Evolutionary conservation across 2,113 vertebrate species (phyloP), one percentile per base, ranked within the genome.

Genomic region (Cichladusa arquata): DNA sequence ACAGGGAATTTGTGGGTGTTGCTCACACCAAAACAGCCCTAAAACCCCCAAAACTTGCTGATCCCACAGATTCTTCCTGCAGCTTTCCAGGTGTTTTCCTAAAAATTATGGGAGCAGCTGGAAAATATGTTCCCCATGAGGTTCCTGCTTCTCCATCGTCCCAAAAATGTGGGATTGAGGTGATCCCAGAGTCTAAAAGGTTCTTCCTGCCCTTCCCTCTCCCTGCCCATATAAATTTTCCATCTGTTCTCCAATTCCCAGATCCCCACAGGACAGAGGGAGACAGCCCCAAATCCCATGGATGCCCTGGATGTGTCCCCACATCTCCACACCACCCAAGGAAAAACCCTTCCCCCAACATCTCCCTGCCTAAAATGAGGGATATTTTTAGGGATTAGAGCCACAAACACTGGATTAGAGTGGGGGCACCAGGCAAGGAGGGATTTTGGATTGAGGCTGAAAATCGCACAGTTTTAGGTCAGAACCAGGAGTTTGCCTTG

Each of bases 131-230:
- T 29, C 25, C 17, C 18, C 6, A 0, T 1, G 48, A 58, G 40
- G 34, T 34, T 70, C 42, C 78, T 2, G 1, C 19, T 45, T 26
- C 60, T 53, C 31, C 17, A 1, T n/a, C 56, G 11, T 4, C 8
- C 34, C 2, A 12, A 9, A 44, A 44, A 4, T 0, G 0, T 0
- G 1, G n/a, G 38, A 26, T 11, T 16, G 64, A 58, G 62, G 25
- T 2, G 44, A 31, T 13, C 18, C 48, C 2, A 2, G 62, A 62
- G 38, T 3, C 25, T 0, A 7, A 40, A 45, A 53, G 58, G 28
- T 34, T 34, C 19, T 50, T 25, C 40, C 36, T 20, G 10, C 57
- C 64, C 2, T 1, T 40, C 4, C 57, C 23, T 9, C 42, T 40
- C 40, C 38, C 71, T 22, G 28, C 24, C 51, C 20, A 4, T 16